These are phyloP conservation scores for Drosophila serrata DNA, from an alignment of 1,140 invertebrate species.

Conservation along the genomic window DNA sequence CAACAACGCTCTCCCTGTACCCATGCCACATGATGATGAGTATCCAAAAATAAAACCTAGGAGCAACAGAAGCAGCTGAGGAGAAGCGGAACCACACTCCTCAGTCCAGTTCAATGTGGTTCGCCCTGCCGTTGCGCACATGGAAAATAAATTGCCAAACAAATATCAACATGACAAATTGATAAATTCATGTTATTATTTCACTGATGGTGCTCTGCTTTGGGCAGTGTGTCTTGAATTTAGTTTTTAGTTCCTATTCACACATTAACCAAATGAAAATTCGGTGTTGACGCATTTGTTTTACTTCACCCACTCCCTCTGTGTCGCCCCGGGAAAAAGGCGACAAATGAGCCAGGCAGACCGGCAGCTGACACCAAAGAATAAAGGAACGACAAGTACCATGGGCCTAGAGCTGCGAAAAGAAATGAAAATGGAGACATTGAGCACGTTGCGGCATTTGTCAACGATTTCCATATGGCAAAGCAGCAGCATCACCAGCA, in stretches of 20 bases:
- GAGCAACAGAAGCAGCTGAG: conserved; percentile 32
- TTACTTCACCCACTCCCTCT: conserved; percentile 68
- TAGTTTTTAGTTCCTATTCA: conserved; percentile 71
- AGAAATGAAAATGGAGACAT: conserved; percentile 65
- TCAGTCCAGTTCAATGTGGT: conserved; percentile 32
- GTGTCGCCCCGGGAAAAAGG: conserved; percentile 27
- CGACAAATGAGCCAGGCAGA: conserved; percentile 75
- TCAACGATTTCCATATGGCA: conserved; percentile 74
- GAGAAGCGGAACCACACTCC: conserved; percentile 49
- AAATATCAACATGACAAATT: conserved; percentile 85
- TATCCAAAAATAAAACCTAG: conserved; percentile 63
- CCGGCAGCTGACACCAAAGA: conserved; percentile 63
- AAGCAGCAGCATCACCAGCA: not conserved
- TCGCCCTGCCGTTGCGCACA: conserved; percentile 36
- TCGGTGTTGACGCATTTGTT: conserved; percentile 84
- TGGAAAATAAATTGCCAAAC: conserved; percentile 84
- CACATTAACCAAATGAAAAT: conserved; percentile 84
- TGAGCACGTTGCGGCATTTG: conserved; percentile 80
- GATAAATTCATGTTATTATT: conserved; percentile 84
- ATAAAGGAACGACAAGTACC: conserved; percentile 48
- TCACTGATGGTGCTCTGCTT: conserved; percentile 49
- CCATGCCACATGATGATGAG: conserved; percentile 17
- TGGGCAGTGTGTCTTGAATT: conserved; percentile 33
- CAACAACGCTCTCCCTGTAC: not conserved
- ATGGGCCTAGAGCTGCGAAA: conserved; percentile 27